A percentile compares a stretch with the other conserved stretches of the same genome.
These are phyloP conservation scores for Drosophila mojavensis DNA, from an alignment of 1,140 invertebrate genomes.

Conservation along the genomic window DNA sequence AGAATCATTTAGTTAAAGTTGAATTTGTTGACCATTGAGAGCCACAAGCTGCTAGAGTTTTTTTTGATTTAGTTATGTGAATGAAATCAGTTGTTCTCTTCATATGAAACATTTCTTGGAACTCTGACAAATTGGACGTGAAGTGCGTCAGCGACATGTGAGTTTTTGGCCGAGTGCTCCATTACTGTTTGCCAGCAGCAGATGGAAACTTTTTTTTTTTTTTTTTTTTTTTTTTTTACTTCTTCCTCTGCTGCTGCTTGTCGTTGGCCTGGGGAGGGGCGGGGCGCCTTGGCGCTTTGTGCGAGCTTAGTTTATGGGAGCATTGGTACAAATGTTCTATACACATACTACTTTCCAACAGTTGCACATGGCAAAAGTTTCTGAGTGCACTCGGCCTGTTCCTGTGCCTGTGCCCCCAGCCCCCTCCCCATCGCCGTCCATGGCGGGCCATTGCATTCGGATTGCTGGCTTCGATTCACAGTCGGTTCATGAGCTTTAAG, in stretches of 20 bases:
- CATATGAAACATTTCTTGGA: neutral
- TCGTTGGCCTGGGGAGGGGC: conserved; percentile 5
- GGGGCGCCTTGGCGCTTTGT: conserved; percentile 33
- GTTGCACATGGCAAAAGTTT: conserved; percentile 56
- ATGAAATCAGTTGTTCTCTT: neutral
- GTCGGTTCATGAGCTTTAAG: conserved; percentile 47
- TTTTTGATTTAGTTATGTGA: neutral
- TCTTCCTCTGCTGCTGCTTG: conserved; percentile 6
- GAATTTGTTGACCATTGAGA: neutral
- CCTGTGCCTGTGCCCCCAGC: neutral
- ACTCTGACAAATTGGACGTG: neutral
- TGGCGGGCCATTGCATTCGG: conserved; percentile 39
- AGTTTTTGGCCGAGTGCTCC: neutral
- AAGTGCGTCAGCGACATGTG: neutral
- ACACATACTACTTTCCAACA: conserved; percentile 50
- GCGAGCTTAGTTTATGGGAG: conserved; percentile 28
- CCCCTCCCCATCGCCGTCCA: neutral
- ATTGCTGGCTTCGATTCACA: conserved; percentile 55
- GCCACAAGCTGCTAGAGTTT: neutral
- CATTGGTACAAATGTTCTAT: conserved; percentile 32
- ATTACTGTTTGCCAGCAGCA: conserved; percentile 12
- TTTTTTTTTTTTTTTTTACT: conserved; percentile 19
- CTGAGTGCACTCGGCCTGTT: conserved; percentile 3
- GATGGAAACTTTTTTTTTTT: conserved; percentile 20
- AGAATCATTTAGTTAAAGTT: too few relatives aligned